These are phyloP conservation scores for Penaeus indicus DNA, from an alignment of 1,140 invertebrate genomes.

Conservation along the genomic window DNA sequence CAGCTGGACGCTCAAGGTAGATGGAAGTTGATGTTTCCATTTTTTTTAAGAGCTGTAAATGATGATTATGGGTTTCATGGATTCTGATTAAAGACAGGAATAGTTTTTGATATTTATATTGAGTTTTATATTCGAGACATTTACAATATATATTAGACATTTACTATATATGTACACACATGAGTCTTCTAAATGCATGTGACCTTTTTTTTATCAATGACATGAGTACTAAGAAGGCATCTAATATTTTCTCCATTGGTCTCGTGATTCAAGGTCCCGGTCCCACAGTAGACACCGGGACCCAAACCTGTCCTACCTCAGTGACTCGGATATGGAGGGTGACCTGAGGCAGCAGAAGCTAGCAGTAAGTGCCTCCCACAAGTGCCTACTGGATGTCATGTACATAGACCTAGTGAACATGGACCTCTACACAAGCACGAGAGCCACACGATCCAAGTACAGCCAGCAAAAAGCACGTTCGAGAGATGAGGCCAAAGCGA, in stretches of 20 bases:
- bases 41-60: neutral
- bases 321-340: constrained; percentile 29
- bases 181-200: too few relatives aligned
- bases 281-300: constrained; percentile 40
- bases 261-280: constrained; percentile 5
- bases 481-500: neutral
- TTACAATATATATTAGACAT: too few relatives aligned
- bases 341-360: neutral
- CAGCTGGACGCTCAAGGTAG: constrained; percentile 15
- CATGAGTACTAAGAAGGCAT: too few relatives aligned
- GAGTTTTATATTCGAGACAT: too few relatives aligned
- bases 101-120: too few relatives aligned
- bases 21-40: neutral
- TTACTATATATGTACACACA: too few relatives aligned
- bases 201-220: too few relatives aligned
- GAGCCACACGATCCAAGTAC: constrained; percentile 58
- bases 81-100: too few relatives aligned
- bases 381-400: constrained; percentile 83
- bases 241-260: neutral
- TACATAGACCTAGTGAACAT: constrained; percentile 82
- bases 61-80: too few relatives aligned
- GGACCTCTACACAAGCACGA: constrained; percentile 82
- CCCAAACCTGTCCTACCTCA: neutral
- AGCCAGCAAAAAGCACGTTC: neutral
- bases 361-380: neutral